Percentiles rank a stretch among this genome's conserved stretches.
phyloP scores from a whole-genome alignment of 2,113 vertebrate genomes.

The Todiramphus chloris region DNA sequence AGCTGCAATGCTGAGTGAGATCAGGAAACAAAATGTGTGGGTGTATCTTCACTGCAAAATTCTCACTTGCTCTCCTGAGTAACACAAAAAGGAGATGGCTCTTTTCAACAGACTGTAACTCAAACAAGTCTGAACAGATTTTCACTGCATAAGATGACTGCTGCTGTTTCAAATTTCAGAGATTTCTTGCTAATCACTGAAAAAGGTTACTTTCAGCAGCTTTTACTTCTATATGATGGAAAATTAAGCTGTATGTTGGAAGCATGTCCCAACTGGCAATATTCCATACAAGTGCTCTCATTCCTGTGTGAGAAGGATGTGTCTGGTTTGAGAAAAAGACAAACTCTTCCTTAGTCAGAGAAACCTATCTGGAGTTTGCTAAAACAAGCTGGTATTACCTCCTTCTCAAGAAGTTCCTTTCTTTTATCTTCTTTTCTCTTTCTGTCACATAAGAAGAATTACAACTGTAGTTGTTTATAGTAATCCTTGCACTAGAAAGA shows the following conservation, averaged over 20 bases:
- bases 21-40: background rate
- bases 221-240: background rate
- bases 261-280: background rate
- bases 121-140: background rate
- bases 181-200: background rate
- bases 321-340: background rate
- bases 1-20: background rate
- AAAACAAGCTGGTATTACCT: background rate
- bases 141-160: background rate
- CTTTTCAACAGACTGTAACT: background rate
- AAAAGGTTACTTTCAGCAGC: background rate
- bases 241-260: background rate
- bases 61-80: background rate
- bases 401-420: background rate
- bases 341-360: background rate
- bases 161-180: background rate
- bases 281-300: background rate
- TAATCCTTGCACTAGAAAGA: background rate
- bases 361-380: background rate
- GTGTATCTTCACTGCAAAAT: background rate
- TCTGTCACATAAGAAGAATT: background rate
- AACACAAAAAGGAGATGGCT: background rate
- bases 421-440: background rate
- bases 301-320: background rate
- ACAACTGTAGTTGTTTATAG: background rate